A percentile compares a stretch with the other conserved stretches of the same genome.
Evolutionary conservation across 2,113 vertebrate genomes (phyloP).

Genomic region (Ceratotherium simum): DNA sequence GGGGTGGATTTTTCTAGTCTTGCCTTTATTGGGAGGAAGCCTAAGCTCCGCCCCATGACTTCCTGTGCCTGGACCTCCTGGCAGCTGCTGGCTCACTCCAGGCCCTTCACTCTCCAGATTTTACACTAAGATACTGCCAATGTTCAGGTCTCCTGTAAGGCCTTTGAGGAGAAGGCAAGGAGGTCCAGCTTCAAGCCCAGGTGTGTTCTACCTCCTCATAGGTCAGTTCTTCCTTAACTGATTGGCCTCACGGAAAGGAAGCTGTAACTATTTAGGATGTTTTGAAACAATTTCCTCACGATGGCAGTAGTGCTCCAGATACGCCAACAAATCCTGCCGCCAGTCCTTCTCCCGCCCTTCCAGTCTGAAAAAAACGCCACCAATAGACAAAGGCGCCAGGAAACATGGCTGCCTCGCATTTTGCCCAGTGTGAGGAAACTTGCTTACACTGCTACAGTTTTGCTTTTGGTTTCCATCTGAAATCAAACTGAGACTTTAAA

Average conservation of each 20-base stretch:
- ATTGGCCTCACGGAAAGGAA: not conserved
- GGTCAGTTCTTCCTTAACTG: not conserved
- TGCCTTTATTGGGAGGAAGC: not conserved
- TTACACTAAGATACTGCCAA: not conserved
- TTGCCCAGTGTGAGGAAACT: not conserved
- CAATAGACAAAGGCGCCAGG: not conserved
- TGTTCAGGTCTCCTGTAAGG: not conserved
- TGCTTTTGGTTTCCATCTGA: not conserved
- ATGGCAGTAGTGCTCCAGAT: not conserved
- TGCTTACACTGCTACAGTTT: not conserved
- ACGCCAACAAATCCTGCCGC: accelerated
- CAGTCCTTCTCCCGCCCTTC: not conserved
- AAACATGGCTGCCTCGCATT: not conserved
- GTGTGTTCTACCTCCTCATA: not conserved
- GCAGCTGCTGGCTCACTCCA: not conserved
- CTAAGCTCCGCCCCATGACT: not conserved
- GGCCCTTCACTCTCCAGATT: not conserved
- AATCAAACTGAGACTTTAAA: not conserved
- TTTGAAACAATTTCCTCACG: not conserved
- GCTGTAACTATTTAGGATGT: accelerated
- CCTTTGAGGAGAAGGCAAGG: not conserved
- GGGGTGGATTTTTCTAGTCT: not conserved
- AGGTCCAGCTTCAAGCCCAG: not conserved
- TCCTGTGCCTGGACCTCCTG: not conserved
- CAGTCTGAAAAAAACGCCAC: not conserved